Conservation (phyloP, 2,888 invertebrate genomes). For the Flabesymbios commensalis region DNA sequence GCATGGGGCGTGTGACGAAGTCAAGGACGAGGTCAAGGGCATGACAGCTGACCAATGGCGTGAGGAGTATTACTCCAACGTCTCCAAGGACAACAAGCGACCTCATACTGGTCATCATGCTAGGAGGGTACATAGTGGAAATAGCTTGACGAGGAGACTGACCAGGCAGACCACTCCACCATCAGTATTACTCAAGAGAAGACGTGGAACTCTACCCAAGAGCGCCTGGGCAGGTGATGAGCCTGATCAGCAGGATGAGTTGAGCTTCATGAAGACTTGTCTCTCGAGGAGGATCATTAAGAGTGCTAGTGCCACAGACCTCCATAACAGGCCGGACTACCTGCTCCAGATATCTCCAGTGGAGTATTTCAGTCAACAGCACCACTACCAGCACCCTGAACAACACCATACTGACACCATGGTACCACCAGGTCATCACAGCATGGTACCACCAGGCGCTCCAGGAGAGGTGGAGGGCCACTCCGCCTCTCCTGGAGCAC, state of each 20-base stretch:
- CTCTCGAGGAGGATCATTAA: neutral
- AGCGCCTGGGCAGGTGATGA: too few relatives aligned
- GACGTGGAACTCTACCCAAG: too few relatives aligned
- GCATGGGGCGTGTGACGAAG: neutral
- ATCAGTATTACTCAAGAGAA: too few relatives aligned
- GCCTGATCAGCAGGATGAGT: neutral
- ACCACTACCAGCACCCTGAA: neutral
- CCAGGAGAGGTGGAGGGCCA: neutral
- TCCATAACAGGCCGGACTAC: constrained; percentile 50
- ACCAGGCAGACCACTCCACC: too few relatives aligned
- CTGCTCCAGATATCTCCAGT: constrained; percentile 34
- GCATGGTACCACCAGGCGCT: neutral
- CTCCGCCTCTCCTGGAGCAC: constrained; percentile 29
- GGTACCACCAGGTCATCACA: neutral
- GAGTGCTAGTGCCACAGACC: constrained; percentile 41
- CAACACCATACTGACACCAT: neutral
- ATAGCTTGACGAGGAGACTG: too few relatives aligned
- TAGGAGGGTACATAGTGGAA: too few relatives aligned
- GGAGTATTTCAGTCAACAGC: neutral
- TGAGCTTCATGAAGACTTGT: neutral
- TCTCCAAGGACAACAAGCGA: too few relatives aligned
- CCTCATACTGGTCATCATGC: too few relatives aligned
- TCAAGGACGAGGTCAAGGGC: neutral
- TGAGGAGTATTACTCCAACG: neutral
- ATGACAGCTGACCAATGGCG: neutral